Base-by-base conservation (phyloP, 2,113 vertebrate genomes). In the Hoplias malabaricus region DNA sequence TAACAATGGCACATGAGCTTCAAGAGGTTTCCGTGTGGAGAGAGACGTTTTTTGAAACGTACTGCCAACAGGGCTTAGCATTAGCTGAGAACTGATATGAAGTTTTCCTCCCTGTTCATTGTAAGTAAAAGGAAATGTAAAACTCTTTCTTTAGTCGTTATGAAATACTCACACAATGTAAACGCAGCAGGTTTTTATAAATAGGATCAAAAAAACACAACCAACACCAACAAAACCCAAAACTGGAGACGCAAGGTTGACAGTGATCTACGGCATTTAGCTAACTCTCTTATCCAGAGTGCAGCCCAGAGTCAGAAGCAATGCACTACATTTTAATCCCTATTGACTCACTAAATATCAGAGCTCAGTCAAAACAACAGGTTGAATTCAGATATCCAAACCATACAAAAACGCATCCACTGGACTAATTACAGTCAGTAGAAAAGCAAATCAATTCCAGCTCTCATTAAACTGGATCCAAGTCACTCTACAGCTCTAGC, bases 1-100 rank as follows among this genome's bases (percentile, higher is more conserved):
- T 93, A 94, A 92, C 36, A n/a, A 61, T 92, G 93, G 92, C 92
- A 92, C 92, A 90, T 86, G 70, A 84, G 90, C 88, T 92, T 93
- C 88, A 88, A 94, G 92, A 92, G 88, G 89, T 91, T 89, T 92
- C 89, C 84, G 87, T 90, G 90, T 91, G 88, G 90, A 91, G 92
- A 93, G 90, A 88, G 85, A 46, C 67, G 82, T 88, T 93, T 90
- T 89, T 91, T 88, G 90, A 90, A 88, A 86, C 86, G 86, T 92
- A 90, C n/a, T n/a, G 90, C 88, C 91, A 88, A 88, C 71, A 86
- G 40, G 73, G 79, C 66, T 76, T 76, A 68, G 23, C 74, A 76
- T 62, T 74, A 74, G 43, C 62, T 21, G 31, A 61, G 38, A 27
- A 48, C 63, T 80, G 63, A 66, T 21, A 34, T 54, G 13, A 36